A percentile compares a stretch with the other conserved stretches of the same genome.
Conservation (phyloP, 2,888 invertebrate species). For the Eumacrocentrus americanus region DNA sequence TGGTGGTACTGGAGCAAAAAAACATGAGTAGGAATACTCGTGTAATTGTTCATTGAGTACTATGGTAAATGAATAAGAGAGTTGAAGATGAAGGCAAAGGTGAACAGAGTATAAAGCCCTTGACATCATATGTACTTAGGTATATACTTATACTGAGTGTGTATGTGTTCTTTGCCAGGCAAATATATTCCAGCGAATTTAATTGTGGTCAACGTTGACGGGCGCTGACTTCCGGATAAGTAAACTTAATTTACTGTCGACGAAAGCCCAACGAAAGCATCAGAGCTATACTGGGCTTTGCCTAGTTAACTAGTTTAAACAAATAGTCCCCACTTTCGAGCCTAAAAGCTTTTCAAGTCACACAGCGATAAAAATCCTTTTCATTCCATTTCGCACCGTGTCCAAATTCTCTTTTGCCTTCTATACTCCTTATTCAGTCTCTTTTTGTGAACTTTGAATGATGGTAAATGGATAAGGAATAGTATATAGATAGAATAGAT, state of each 20-base stretch:
- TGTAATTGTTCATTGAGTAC: no score
- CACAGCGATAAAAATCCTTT: background rate
- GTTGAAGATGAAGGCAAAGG: background rate
- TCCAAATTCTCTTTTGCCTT: background rate
- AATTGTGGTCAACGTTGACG: constrained; percentile 51
- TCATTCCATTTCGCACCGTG: background rate
- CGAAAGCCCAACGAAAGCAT: constrained; percentile 29
- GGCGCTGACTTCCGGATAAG: constrained; percentile 48
- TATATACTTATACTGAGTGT: no score
- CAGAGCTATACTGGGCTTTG: constrained; percentile 20
- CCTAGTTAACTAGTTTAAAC: constrained; percentile 23
- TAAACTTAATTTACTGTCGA: constrained; percentile 51
- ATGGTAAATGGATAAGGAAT: background rate
- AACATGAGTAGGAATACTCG: no score
- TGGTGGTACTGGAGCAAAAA: no score
- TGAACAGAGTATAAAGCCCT: background rate
- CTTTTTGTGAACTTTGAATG: no score
- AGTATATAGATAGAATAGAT: no score
- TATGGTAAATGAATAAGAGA: no score
- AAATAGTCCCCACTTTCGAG: constrained; percentile 15
- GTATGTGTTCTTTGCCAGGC: constrained; percentile 34
- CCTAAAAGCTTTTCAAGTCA: constrained; percentile 7
- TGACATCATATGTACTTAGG: background rate
- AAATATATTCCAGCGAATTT: constrained; percentile 55
- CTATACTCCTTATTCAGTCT: background rate